Evolutionary conservation across 2,888 invertebrate genomes (phyloP), one percentile per base, ranked within the genome.

Genomic region (Sarcophaga variegata): DNA sequence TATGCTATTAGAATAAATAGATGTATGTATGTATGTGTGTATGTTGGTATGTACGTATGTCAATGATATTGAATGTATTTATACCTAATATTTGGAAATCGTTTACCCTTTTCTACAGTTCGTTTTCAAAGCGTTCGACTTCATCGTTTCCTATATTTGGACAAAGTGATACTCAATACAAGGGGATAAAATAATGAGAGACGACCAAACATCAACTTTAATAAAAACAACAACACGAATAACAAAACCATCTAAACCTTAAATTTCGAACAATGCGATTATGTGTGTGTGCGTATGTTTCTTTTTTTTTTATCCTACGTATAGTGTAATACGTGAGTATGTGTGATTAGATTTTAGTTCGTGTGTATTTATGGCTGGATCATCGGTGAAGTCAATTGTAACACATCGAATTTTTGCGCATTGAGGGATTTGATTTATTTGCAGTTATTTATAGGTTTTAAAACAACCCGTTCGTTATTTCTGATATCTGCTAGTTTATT

Each of bases 391-490:
- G 92, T 93, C 92, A 93, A 93, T 92, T 93, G 92, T 93, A 93
- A 93, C 93, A 92, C 91, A 91, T 92, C 92, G 91, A 93, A 92
- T 92, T 92, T 84, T 92, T 92, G 90, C 90, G 90, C 91, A 92
- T 92, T 92, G 91, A 91, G 90, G 91, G 92, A 92, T 92, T 93
- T 93, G 92, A 93, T 93, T 93, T 93, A 93, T 93, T 93, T 93
- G 91, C 92, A 91, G 91, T 92, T 92, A 92, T 92, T 93, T 92
- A 92, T 92, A 91, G 91, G 90, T 90, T 90, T 90, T 91, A 87
- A 89, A 89, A 83, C 86, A 88, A 88, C 81, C 83, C 85, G 80
- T 85, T 84, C 76, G 76, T 66, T 45, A 49, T 62, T 81, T 66
- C 66, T 63, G 37, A 70, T 80, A 83, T 62, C 74, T 83, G 70